A percentile compares a stretch with the other conserved stretches of the same genome.
These are phyloP conservation scores for Dryococelus australis DNA, from an alignment of 2,888 invertebrate genomes.

Conservation along the genomic window DNA sequence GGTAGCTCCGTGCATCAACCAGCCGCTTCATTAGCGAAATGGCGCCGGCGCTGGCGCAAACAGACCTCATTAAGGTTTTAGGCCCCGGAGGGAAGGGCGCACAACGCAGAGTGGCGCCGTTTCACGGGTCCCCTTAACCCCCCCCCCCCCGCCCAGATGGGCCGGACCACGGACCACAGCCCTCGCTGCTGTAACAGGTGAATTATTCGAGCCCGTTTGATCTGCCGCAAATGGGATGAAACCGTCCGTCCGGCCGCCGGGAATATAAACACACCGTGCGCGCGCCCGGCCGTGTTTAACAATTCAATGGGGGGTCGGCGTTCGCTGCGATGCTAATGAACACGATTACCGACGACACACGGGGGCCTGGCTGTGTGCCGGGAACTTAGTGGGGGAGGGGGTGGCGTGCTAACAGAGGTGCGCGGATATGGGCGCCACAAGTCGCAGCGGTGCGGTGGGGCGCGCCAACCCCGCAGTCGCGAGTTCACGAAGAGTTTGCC, in stretches of 20 bases:
- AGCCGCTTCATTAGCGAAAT: constrained; percentile 16
- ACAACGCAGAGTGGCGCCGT: too few species aligned
- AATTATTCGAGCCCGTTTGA: constrained; percentile 11
- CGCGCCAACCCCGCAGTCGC: too few species aligned
- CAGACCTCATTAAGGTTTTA: constrained; percentile 5
- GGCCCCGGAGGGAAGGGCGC: neutral
- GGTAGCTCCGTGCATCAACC: neutral
- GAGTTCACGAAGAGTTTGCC: too few species aligned
- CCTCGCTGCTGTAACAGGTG: neutral
- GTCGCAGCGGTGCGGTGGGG: neutral
- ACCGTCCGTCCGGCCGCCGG: neutral
- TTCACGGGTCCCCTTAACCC: neutral
- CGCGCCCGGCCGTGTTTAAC: neutral
- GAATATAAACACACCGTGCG: neutral
- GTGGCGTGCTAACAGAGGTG: neutral
- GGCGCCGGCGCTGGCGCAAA: neutral
- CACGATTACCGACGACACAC: constrained; percentile 16
- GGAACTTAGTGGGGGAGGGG: neutral
- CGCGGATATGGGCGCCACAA: neutral
- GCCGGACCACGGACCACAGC: neutral
- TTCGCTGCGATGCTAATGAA: neutral
- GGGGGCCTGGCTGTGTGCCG: neutral
- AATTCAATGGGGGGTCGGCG: neutral
- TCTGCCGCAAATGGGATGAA: constrained; percentile 6
- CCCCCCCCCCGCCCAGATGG: neutral